Evolutionary conservation across 2,113 vertebrate species (phyloP).

Genomic region (Osmerus eperlanus): DNA sequence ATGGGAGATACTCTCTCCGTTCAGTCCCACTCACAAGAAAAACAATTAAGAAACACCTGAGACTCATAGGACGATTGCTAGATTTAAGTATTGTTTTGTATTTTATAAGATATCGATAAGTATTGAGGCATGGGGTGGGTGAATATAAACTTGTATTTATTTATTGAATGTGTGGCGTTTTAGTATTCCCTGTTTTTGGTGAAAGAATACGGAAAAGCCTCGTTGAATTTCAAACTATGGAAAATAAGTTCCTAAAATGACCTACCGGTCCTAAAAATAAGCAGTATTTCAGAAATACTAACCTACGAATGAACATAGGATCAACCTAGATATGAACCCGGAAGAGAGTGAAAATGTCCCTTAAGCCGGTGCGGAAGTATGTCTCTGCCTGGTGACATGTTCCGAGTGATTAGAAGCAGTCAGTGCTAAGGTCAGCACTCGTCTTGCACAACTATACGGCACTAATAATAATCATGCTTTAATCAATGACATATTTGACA

Average conservation of each 20-base stretch:
- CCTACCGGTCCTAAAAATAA: too few species aligned
- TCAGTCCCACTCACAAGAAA: slow-evolving; percentile 48
- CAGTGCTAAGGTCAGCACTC: background rate
- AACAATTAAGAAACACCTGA: slow-evolving; percentile 33
- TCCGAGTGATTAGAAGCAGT: background rate
- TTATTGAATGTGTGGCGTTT: background rate
- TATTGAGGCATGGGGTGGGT: background rate
- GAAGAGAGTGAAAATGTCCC: background rate
- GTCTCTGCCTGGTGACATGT: background rate
- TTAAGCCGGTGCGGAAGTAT: slow-evolving; percentile 73
- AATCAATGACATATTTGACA: too few species aligned
- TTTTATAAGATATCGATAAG: background rate
- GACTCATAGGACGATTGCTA: slow-evolving; percentile 40
- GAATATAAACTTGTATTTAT: background rate
- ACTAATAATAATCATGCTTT: background rate
- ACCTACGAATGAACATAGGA: too few species aligned
- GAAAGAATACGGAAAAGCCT: background rate
- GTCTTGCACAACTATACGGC: slow-evolving; percentile 1
- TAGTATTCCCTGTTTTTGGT: background rate
- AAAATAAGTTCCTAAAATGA: too few species aligned
- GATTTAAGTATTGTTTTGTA: background rate
- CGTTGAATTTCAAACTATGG: too few species aligned
- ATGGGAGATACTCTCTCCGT: slow-evolving; percentile 79
- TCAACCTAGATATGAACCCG: background rate
- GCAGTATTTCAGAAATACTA: too few species aligned